phyloP scores from a whole-genome alignment of 2,113 vertebrate species.

The Chiloscyllium plagiosum region DNA sequence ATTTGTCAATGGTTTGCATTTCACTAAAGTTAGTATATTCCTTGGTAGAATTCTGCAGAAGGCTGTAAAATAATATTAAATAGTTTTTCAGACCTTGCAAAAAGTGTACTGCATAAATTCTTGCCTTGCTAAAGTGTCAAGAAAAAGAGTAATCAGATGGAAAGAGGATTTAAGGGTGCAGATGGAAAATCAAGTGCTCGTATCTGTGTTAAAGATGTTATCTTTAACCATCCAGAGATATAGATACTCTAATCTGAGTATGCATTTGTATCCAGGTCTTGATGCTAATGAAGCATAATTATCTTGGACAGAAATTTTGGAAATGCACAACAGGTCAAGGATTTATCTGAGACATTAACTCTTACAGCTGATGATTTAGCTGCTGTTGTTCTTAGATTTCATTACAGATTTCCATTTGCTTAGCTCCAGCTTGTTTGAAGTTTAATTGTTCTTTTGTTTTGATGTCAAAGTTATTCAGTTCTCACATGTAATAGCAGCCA shows the following conservation, averaged over 20 bases:
- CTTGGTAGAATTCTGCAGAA: neutral
- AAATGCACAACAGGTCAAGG: neutral
- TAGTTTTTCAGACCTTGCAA: neutral
- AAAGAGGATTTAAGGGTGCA: neutral
- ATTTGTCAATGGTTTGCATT: neutral
- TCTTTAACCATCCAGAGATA: neutral
- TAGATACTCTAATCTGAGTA: neutral
- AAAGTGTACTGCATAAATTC: neutral
- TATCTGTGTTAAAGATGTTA: neutral
- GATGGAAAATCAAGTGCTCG: neutral
- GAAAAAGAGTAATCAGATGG: neutral
- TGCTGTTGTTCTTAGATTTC: neutral
- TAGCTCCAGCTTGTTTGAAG: neutral
- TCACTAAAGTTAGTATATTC: neutral
- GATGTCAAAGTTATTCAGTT: neutral
- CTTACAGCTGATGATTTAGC: neutral
- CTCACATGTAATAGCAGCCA: neutral
- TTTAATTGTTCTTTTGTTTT: neutral
- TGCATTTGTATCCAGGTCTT: neutral
- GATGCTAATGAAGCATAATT: neutral
- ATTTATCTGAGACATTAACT: neutral
- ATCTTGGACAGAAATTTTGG: neutral
- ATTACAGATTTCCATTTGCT: neutral
- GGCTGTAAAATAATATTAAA: neutral
- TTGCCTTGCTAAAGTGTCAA: neutral